Base-by-base conservation (phyloP, 1,140 invertebrate species). In the Zophobas morio region DNA sequence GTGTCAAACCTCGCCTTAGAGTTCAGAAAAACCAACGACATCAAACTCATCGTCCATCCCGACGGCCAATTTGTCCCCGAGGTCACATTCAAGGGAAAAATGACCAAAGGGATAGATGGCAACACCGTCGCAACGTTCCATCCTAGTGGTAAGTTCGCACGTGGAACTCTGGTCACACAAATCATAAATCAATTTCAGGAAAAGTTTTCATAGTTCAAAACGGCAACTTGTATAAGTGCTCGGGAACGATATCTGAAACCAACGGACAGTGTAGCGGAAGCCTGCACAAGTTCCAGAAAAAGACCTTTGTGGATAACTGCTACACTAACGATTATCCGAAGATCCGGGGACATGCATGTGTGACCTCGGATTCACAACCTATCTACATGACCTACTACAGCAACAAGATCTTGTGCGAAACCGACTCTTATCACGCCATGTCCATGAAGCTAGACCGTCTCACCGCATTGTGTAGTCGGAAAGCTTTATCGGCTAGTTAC, bases 341-440 rank as follows among this genome's bases (percentile, higher is more conserved):
- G 37, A 36, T 37, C n/a, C 8, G 8, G 0, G 34, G 20, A 5
- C 37, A 35, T n/a, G 56, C 36, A 36, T 60, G 56, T 39, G 6
- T 60, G 6, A 8, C 56, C 0, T 6, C 3, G 3, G 37, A 36
- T 39, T 2, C 56, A 4, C 20, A 60, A 37, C 56, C 33, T 36
- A 60, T 60, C 36, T 60, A 36, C 36, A 60, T 60, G 56, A 60
- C 56, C 4, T 60, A 60, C 56, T 60, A 60, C 56, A 39, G 56
- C 35, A 60, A 60, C 35, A 35, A 35, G n/a, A 35, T 60, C 6
- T 3, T 37, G 8, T 60, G 56, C 6, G 56, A 60, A 39, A 60
- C 56, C 2, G 35, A 60, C n/a, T 32, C 56, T 35, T 6, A 35
- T 6, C n/a, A 60, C 1, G 56, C 56, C 0, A 6, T 35, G 3